Conservation (phyloP, 2,113 vertebrate species). For the Larimichthys crocea region DNA sequence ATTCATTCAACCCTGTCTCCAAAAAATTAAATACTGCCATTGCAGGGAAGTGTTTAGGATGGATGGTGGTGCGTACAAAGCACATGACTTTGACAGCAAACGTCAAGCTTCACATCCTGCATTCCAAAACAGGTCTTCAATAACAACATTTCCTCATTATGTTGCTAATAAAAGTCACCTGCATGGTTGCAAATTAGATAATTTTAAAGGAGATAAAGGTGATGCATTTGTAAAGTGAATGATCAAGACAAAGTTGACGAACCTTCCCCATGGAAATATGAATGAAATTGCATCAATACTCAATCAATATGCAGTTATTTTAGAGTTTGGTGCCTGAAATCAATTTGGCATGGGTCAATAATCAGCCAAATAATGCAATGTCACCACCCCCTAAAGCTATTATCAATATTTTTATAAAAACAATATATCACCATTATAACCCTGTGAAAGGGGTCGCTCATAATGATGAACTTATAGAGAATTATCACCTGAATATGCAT, state of each 20-base stretch:
- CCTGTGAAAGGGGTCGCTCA: not conserved
- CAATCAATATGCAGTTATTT: conserved; percentile 1
- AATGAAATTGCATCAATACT: not conserved
- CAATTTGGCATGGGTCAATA: not conserved
- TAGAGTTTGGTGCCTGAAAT: not conserved
- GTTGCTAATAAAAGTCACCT: not conserved
- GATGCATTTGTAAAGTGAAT: not conserved
- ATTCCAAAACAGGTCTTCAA: not conserved
- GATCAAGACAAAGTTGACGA: not conserved
- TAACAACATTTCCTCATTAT: not conserved
- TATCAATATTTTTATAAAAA: not conserved
- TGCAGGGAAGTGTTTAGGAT: not conserved
- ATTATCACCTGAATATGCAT: not conserved
- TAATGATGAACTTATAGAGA: not conserved
- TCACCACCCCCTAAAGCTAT: not conserved
- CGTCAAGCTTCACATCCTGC: not conserved
- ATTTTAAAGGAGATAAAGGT: not conserved
- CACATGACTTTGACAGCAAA: not conserved
- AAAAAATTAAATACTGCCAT: not conserved
- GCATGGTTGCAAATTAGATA: not conserved
- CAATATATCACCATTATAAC: not conserved
- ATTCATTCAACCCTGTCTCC: not conserved
- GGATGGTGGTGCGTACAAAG: not conserved
- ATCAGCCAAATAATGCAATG: not conserved
- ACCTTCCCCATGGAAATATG: not conserved